Base-by-base conservation (phyloP, 1,140 invertebrate genomes). In the Oryctes rhinoceros region DNA sequence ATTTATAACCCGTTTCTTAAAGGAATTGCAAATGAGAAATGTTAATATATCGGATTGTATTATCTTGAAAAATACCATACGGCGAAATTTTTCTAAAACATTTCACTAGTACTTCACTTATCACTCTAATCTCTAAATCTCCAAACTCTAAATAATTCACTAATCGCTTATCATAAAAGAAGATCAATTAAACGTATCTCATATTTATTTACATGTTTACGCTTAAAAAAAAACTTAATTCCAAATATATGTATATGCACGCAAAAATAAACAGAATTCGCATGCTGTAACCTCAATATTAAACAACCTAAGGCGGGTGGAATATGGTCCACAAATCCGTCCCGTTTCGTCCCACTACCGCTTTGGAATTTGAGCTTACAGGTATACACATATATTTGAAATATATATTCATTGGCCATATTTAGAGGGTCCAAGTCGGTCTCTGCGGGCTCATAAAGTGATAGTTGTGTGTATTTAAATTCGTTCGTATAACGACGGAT, bases 391-490 rank as follows among this genome's bases (percentile, higher is more conserved):
- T 78, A 49, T 80, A 49, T 80, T 78, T 76, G 79, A 76, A 80
- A 81, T 79, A 81, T 81, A 80, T 77, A 81, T 78, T 75, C 79
- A 75, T 78, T 80, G 78, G 74, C 78, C 79, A 80, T 80, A 62
- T 82, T 82, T 80, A 80, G 81, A 80, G 78, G 81, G 81, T 74
- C 81, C 81, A 35, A 80, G 79, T 79, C 39, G 76, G 62, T 78
- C 81, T 80, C 81, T 59, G 53, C 39, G 77, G 81, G 49, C 65
- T 79, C 53, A 80, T 82, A 80, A 82, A 82, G 49, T 79, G 81
- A 82, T 82, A 82, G 79, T 80, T 78, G 76, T 79, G 48, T 71
- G 80, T 80, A 82, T 82, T 82, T 82, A 82, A 82, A 82, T 82
- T 82, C 81, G 80, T 80, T 82, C 81, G 80, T 80, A 82, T 82